phyloP scores from a whole-genome alignment of 2,888 invertebrate species.

The Mesochorus sp. region DNA sequence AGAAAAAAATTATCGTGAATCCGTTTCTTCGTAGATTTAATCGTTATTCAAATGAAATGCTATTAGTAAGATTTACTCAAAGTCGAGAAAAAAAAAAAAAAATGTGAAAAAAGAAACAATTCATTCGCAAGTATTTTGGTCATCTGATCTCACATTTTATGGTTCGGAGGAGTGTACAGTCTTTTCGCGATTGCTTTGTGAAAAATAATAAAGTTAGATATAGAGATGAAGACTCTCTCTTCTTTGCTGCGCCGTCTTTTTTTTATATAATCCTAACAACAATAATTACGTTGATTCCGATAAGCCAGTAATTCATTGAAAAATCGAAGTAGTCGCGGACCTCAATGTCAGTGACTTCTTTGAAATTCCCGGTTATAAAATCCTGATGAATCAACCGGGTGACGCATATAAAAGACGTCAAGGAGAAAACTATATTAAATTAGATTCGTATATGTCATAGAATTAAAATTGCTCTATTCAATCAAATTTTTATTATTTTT shows the following conservation, averaged over 20 bases:
- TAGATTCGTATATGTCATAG: too few species aligned
- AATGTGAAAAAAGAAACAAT: constrained; percentile 14
- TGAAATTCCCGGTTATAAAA: constrained; percentile 19
- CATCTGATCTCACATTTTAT: constrained; percentile 55
- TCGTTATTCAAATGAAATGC: constrained; percentile 56
- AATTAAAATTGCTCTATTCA: not conserved
- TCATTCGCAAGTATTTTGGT: constrained; percentile 49
- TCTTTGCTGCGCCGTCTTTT: too few species aligned
- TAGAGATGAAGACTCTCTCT: not conserved
- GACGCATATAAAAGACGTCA: not conserved
- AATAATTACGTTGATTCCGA: too few species aligned
- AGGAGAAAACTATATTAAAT: too few species aligned
- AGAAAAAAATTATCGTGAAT: constrained; percentile 50
- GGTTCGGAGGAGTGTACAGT: not conserved
- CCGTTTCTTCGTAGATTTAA: constrained; percentile 58
- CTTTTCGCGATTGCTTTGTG: not conserved
- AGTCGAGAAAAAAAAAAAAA: constrained; percentile 24
- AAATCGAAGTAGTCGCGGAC: not conserved
- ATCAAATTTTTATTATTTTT: too few species aligned
- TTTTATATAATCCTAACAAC: not conserved
- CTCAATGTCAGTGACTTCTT: constrained; percentile 11
- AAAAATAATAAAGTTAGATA: not conserved
- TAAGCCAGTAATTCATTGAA: not conserved
- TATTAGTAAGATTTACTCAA: constrained; percentile 4
- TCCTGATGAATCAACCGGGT: too few species aligned